Base-by-base conservation (phyloP, 2,797 vertebrate genomes). In the Crenuchus spilurus region DNA sequence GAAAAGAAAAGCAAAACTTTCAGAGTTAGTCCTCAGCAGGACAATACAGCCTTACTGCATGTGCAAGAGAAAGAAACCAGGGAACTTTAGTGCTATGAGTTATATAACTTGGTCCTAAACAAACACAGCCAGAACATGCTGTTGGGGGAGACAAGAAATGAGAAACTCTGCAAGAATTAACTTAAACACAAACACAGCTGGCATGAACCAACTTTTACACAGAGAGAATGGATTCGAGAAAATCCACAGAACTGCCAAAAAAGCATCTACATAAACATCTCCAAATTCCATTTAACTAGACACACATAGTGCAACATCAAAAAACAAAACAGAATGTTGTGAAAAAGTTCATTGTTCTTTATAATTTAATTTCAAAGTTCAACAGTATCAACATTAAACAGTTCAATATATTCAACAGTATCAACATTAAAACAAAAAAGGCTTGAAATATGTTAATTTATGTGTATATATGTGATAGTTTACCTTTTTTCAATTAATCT, bases 31-130 rank as follows among this genome's bases (percentile, higher is more conserved):
- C 35, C 58, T 16, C 22, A 61, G 58, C 22, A 39, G 58, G 18
- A 39, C 58, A 2, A 24, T 41, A 14, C 24, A 61, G 20, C 13
- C n/a, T 11, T n/a, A 22, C 57, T 41, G 58, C 11, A 7, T 2
- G 4, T 37, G 18, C 18, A 60, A 60, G 11, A 22, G 7, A 33
- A 35, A 35, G 31, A 39, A 60, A 11, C 33, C 57, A 51, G 7
- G 22, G 10, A 3, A 51, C 10, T 11, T 51, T 51, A 37, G 33
- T 3, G 9, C 31, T 60, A 18, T 37, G 33, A 22, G 9, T 37
- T 49, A 39, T 35, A 8, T 9, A 60, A 22, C n/a, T 35, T 60
- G 33, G n/a, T 61, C 35, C 35, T 61, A 61, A 61, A 22, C 58
- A 61, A 22, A 61, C 31, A 60, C 35, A 41, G 35, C 35, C 39